Base-by-base conservation (phyloP, 92 coral and sea anemone genomes). In the Muricea muricata region DNA sequence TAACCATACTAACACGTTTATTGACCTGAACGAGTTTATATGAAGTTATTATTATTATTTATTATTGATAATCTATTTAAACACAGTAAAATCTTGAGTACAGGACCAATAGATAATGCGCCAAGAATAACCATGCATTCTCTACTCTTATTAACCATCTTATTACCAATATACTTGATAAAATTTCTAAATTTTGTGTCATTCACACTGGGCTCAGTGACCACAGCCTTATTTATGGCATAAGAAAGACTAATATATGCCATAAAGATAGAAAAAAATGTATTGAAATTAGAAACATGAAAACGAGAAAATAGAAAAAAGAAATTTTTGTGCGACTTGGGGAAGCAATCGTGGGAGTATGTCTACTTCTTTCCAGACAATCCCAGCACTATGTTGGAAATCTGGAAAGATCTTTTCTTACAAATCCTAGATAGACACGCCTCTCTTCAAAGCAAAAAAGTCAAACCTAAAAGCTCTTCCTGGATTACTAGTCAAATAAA, bases 381-480 rank as follows among this genome's bases (percentile, higher is more conserved):
- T 65, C 73, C 73, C 23, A 35, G 30, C 73, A 65, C 2, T 25
- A 25, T 65, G 73, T 65, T 30, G 71, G 7, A 63, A 31, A 63
- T 63, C 25, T 63, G 71, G 71, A 63, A 63, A 63, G 34, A 25
- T 10, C 29, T 65, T 4, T 65, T 65, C 21, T 35, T 65, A 17
- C 23, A 65, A 25, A 17, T 25, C 30, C 45, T 65, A 25, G 73
- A 65, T 65, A 65, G n/a, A 65, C 39, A 65, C 30, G 73, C 73
- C 45, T 41, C 73, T 3, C 39, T 35, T 65, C 73, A 65, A 25
- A 18, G 13, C 4, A 65, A 65, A 65, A 65, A 65, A 12, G 1
- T 65, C 28, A 25, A 17, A 65, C 30, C 73, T 17, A 65, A 65
- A 65, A 25, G 13, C 1, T 4, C 15, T 3, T 41, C 40, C 7